Conservation (phyloP, 1,140 invertebrate genomes). For the Hormaphis cornu region DNA sequence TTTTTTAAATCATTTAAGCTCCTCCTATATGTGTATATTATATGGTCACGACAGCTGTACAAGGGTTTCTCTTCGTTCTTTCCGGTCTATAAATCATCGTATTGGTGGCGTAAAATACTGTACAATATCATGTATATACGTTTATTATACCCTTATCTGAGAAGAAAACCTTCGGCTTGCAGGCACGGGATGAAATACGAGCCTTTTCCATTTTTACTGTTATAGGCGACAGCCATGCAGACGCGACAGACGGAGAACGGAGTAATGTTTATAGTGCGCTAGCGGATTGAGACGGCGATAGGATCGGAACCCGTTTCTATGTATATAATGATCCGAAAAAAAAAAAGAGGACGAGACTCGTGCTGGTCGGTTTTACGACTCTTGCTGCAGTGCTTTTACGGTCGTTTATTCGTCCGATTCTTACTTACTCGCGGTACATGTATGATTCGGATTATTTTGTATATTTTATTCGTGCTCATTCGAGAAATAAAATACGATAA, state of each 20-base stretch:
- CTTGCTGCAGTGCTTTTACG: not conserved
- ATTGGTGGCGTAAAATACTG: not conserved
- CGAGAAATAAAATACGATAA: too few relatives aligned
- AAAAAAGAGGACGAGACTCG: not conserved
- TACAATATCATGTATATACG: too few relatives aligned
- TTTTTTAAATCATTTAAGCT: not conserved
- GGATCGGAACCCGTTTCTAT: not conserved
- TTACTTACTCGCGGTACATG: too few relatives aligned
- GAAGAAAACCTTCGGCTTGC: not conserved
- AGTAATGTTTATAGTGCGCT: not conserved
- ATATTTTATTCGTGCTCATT: too few relatives aligned
- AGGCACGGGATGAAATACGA: not conserved
- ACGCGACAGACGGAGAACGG: not conserved
- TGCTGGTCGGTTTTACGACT: conserved; percentile 1
- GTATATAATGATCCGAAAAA: conserved; percentile 1
- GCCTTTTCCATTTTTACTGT: not conserved
- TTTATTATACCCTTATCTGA: too few relatives aligned
- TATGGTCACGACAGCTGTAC: not conserved
- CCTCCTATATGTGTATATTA: too few relatives aligned
- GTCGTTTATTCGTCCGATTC: not conserved
- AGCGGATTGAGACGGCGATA: not conserved
- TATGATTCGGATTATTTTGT: too few relatives aligned
- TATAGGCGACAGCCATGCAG: not conserved
- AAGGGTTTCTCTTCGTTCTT: not conserved
- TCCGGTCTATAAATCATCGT: not conserved